Evolutionary conservation across 2,888 invertebrate genomes (phyloP).

Genomic region (Flexamia atlantica): DNA sequence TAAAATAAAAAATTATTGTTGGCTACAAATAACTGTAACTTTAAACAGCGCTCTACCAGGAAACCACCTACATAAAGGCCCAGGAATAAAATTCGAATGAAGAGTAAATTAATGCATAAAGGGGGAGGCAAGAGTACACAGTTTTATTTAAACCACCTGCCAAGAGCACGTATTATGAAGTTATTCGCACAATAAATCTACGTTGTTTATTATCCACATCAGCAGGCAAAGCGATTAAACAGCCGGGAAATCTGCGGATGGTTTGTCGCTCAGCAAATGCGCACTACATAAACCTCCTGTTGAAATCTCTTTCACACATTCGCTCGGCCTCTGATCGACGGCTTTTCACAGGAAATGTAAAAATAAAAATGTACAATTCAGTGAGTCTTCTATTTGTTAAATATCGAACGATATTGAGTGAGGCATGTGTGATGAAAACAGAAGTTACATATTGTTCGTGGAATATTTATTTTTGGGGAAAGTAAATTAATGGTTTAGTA

Average conservation of each 20-base stretch:
- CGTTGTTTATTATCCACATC: conserved; percentile 16
- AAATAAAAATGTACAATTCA: too few species aligned
- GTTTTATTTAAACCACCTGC: background rate
- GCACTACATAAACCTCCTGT: conserved; percentile 2
- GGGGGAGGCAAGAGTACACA: background rate
- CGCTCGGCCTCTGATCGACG: background rate
- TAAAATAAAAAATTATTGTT: too few species aligned
- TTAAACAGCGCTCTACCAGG: too few species aligned
- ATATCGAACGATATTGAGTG: too few species aligned
- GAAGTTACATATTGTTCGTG: too few species aligned
- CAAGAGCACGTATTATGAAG: conserved; percentile 12
- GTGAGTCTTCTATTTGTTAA: too few species aligned
- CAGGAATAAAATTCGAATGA: background rate
- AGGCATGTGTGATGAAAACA: too few species aligned
- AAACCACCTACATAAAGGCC: background rate
- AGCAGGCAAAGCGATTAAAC: conserved; percentile 28
- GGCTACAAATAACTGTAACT: too few species aligned
- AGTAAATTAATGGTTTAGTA: too few species aligned
- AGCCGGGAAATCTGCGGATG: background rate
- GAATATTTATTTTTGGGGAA: too few species aligned
- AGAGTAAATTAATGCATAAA: background rate
- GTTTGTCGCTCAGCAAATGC: background rate
- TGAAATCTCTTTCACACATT: conserved; percentile 6
- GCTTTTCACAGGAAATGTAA: background rate
- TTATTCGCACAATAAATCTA: conserved; percentile 27